phyloP scores from a whole-genome alignment of 2,113 vertebrate species.

The Pteropus alecto region DNA sequence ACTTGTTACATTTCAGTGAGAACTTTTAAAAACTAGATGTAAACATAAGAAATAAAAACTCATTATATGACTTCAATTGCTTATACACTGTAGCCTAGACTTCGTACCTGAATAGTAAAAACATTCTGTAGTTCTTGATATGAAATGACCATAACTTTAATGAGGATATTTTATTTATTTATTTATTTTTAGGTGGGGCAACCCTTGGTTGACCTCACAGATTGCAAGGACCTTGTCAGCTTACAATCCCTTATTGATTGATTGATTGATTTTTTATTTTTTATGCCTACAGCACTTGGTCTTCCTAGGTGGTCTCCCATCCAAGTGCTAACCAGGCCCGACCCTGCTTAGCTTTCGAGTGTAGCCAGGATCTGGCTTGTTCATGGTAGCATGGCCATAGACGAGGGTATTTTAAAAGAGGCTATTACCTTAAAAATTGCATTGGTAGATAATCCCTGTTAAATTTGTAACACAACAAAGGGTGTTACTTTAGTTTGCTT shows the following conservation, averaged over 20 bases:
- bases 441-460: neutral
- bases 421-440: constrained; percentile 3
- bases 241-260: too few relatives aligned
- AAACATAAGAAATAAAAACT: neutral
- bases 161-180: neutral
- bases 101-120: constrained; percentile 10
- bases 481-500: neutral
- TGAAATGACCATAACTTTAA: constrained; percentile 20
- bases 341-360: too few relatives aligned
- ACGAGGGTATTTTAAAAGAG: neutral
- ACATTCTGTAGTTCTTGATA: neutral
- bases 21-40: neutral
- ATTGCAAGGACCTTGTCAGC: too few relatives aligned
- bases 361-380: too few relatives aligned
- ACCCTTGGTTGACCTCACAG: too few relatives aligned
- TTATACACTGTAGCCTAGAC: neutral
- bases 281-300: too few relatives aligned
- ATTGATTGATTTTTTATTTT: too few relatives aligned
- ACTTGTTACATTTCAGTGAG: neutral
- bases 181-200: too few relatives aligned
- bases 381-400: too few relatives aligned
- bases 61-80: neutral
- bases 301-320: too few relatives aligned
- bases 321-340: too few relatives aligned
- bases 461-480: constrained; percentile 13